Base-by-base conservation (phyloP, 2,113 vertebrate species). In the Rafetus swinhoei region DNA sequence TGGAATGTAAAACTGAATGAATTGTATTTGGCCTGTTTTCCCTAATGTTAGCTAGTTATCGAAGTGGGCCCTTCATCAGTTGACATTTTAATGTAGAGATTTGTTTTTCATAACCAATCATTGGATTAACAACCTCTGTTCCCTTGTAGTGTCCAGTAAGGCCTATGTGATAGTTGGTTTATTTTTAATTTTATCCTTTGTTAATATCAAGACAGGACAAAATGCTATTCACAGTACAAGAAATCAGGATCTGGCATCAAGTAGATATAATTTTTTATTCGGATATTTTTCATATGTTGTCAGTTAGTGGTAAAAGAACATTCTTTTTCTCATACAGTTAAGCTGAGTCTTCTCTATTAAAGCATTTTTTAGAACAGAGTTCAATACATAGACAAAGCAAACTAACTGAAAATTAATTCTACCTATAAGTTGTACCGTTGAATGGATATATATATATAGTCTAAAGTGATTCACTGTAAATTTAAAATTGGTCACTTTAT, bases 401-500 rank as follows among this genome's bases (percentile, higher is more conserved):
- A 86, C 12, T 85, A 35, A 45, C 81, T 89, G 19, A 82, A 9
- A 81, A 22, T 89, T 95, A 81, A 22, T 89, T 95, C 90, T 83
- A 88, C 9, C 53, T 80, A 1, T 60, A 84, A 85, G 39, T 25
- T 85, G 2, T 88, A 87, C 45, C n/a, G 7, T 21, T 83, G n/a
- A 8, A 16, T 82, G 8, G 52, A 25, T 89, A 27, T 29, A 50
- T 29, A 50, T 0, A 2, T 3, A 56, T 18, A 54, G 59, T 94
- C 76, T 35, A 59, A 87, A 95, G 5, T 89, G 54, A 93, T 92
- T 81, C 57, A 79, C 15, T 81, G 16, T 84, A 86, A 92, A 93
- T 81, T 90, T 45, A 89, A 86, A 96, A 60, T 74, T 29, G n/a
- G 7, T 57, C 91, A n/a, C 13, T 93, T 94, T 77, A 59, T 89